Base-by-base conservation (phyloP, 2,888 invertebrate genomes). In the Sinopyrophorus schimmeli region DNA sequence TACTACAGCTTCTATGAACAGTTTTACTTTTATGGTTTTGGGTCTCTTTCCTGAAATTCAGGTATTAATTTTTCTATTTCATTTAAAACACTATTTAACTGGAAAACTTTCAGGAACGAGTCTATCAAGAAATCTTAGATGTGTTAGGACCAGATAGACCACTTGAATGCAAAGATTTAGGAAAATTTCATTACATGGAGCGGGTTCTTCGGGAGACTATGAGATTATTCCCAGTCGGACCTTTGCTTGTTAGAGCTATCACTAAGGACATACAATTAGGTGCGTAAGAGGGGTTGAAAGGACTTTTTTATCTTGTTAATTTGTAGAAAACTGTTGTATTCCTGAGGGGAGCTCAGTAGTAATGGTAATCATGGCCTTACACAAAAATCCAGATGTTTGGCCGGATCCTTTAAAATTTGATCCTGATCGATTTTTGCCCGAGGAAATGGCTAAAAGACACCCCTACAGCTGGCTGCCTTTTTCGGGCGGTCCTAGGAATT, bases 121-220 rank as follows among this genome's bases (percentile, higher is more conserved):
- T 64, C 54, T 72, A 61, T 58, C 78, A 59, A 30, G 60, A 80
- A 63, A 59, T 77, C 16, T 63, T 67, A 42, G 60, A 60, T 7
- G 76, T 79, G 27, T 76, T 77, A 38, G 75, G 74, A 1, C 74
- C 75, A 0, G 64, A 66, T 14, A 65, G 76, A 39, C 46, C 55
- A 3, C 70, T 78, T 1, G 74, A 64, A 7, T 73, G 73, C 53
- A 75, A 76, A 21, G 79, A 80, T 61, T 56, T 80, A 24, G 60
- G 67, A 39, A 74, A 75, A 53, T 76, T 80, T 77, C 73, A 76
- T 7, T 77, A 76, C 56, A 58, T 79, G 39, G 80, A 80, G 55
- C 69, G 77, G 56, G 77, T 79, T 0, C 73, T 81, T 10, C 80
- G 80, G 58, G 80, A 81, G 61, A 74, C 77, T 0, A 72, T 81